Evolutionary conservation across 2,113 vertebrate genomes (phyloP).

Genomic region (Chloropsis hardwickii): DNA sequence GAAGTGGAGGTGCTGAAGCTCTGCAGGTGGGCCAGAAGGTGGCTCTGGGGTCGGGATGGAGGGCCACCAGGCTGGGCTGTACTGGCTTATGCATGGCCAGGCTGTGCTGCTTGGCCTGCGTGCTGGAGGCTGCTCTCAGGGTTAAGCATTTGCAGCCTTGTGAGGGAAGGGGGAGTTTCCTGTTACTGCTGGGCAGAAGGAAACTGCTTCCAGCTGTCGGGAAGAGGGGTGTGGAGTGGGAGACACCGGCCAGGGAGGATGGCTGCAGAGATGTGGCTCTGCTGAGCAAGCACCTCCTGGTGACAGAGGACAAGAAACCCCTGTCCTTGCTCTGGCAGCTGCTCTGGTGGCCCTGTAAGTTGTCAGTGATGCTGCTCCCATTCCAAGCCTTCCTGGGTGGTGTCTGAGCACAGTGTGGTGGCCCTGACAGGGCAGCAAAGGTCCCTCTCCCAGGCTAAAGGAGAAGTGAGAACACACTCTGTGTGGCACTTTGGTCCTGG

Average conservation of each 20-base stretch:
- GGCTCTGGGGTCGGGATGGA: background rate
- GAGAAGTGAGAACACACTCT: background rate
- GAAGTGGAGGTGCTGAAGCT: background rate
- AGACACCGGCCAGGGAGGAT: background rate
- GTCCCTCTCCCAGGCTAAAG: background rate
- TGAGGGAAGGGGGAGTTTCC: background rate
- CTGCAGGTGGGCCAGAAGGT: background rate
- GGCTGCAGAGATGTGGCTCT: background rate
- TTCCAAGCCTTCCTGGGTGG: background rate
- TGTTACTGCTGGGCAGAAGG: constrained; percentile 12
- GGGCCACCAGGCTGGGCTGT: rapidly evolving
- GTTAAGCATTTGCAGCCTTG: background rate
- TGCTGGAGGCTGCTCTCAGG: background rate
- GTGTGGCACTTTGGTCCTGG: background rate
- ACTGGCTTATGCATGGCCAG: rapidly evolving
- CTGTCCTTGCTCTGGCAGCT: background rate
- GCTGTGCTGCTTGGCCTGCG: rapidly evolving
- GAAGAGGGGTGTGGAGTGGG: background rate
- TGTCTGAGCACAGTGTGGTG: background rate
- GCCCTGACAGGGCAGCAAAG: background rate
- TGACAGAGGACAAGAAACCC: background rate
- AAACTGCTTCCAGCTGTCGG: constrained; percentile 52
- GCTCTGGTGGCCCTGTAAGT: background rate
- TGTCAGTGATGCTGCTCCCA: background rate
- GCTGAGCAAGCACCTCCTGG: background rate